Base-by-base conservation (phyloP, 2,797 vertebrate species). In the Cryptoblepharus egeriae region DNA sequence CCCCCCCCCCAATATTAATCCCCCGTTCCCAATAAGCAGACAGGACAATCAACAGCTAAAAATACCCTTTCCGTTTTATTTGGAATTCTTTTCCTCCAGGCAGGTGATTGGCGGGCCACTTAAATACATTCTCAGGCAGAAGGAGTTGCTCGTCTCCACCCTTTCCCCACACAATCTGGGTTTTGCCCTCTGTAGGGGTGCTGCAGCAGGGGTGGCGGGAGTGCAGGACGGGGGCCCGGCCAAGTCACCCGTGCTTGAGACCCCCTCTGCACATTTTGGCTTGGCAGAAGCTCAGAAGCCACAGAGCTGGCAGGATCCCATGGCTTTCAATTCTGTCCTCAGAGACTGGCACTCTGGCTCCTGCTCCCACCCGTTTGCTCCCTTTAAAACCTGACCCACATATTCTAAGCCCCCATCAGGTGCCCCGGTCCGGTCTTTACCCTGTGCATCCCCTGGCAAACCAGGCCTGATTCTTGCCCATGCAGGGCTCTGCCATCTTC, bases 41-140 rank as follows among this genome's bases (percentile, higher is more conserved):
- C 75, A 69, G 58, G 58, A 69, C 13, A 84, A 73, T 0, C 3
- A 65, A 90, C 39, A 1, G 89, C 90, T 94, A 93, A 93, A 94
- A 94, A 94, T 92, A 93, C 90, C 93, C 87, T 86, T 91, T 94
- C 89, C 93, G 82, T 82, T 94, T 94, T 94, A 93, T 94, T 94
- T 89, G 87, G 90, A 92, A 83, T 88, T 78, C 85, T 86, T 92
- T n/a, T 92, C 90, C 92, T 90, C 88, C 88, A 91, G 86, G 24
- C 24, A 12, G 90, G 83, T 86, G 92, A 90, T 81, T 83, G 91
- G 91, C 84, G 89, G 88, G 79, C 39, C 2, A 6, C 92, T 91
- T 91, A 92, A 93, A 92, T 93, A 93, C 92, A 94, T 92, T 92
- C 92, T 92, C 91, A 87, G 73, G 10, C 75, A 80, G 90, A 86